Conservation (phyloP, 2,797 vertebrate genomes). For the Lutjanus argentimaculatus region DNA sequence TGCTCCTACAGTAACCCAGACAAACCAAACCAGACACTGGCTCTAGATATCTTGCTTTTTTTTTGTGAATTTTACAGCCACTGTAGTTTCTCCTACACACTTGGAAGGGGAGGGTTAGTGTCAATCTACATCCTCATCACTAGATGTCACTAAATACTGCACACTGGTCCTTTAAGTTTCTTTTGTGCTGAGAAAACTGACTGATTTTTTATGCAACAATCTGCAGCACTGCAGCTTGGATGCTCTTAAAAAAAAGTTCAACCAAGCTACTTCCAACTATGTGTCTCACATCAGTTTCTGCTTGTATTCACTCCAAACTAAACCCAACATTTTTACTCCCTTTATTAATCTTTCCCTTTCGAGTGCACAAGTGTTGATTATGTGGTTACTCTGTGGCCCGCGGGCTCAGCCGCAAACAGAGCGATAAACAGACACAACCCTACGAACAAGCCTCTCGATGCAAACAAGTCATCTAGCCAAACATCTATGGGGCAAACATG, state of each 20-base stretch:
- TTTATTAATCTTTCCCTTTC: constrained; percentile 54
- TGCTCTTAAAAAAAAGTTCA: neutral
- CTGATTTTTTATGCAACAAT: neutral
- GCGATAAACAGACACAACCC: constrained; percentile 68
- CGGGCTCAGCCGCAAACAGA: constrained; percentile 56
- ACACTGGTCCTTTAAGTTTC: neutral
- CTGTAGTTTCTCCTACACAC: too few relatives aligned
- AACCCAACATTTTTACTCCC: constrained; percentile 37
- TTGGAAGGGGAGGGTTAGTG: too few relatives aligned
- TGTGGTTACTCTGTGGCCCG: constrained; percentile 26
- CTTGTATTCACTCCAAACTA: constrained; percentile 7
- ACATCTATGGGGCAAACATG: constrained; percentile 71
- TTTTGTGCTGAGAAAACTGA: neutral
- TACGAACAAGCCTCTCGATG: constrained; percentile 48
- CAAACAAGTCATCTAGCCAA: constrained; percentile 71
- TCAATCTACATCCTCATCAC: too few relatives aligned
- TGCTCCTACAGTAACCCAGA: too few relatives aligned
- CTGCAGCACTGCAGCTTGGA: neutral
- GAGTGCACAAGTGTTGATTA: constrained; percentile 48
- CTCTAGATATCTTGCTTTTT: too few relatives aligned
- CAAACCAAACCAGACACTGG: too few relatives aligned
- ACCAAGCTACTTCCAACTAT: constrained; percentile 3
- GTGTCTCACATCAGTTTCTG: constrained; percentile 21
- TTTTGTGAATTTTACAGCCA: too few relatives aligned
- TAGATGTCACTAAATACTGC: too few relatives aligned